Evolutionary conservation across 53 echinoderm and acorn worm species (phyloP).

Genomic region (Astropecten irregularis): DNA sequence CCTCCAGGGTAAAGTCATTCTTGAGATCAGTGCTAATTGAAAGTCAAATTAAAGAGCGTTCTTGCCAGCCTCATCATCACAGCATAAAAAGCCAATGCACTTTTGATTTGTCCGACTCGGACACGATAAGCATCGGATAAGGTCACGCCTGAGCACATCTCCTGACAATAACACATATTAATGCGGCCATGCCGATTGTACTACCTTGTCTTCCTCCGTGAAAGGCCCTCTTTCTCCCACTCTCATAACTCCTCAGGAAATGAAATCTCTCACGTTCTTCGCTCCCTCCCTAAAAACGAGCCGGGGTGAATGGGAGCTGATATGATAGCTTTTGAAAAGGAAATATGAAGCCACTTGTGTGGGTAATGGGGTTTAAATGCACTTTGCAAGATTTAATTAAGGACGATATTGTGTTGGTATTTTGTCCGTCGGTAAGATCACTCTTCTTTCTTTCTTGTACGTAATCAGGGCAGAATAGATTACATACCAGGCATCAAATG

Average conservation of each 20-base stretch:
- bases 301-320: not conserved
- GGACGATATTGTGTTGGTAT: too few relatives aligned
- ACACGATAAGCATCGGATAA: slow-evolving; percentile 17
- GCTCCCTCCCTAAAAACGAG: too few relatives aligned
- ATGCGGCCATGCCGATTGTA: too few relatives aligned
- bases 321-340: slow-evolving; percentile 29
- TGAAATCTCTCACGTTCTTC: slow-evolving; percentile 30
- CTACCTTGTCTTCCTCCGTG: too few relatives aligned
- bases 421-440: too few relatives aligned
- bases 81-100: slow-evolving; percentile 26
- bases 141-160: slow-evolving; percentile 32
- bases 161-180: slow-evolving; percentile 46
- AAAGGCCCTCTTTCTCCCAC: too few relatives aligned
- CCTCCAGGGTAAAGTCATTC: not conserved
- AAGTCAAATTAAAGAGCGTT: slow-evolving; percentile 21
- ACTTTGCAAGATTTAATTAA: slow-evolving; percentile 57
- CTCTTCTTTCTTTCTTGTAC: too few relatives aligned
- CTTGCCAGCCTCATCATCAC: not conserved
- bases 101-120: slow-evolving; percentile 10
- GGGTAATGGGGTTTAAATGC: slow-evolving; percentile 38
- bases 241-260: slow-evolving; percentile 26
- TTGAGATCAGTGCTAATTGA: slow-evolving; percentile 31
- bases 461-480: too few relatives aligned
- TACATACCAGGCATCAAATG: too few relatives aligned
- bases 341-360: slow-evolving; percentile 31